These are phyloP conservation scores for Drosophila meridionalis DNA, from an alignment of 2,888 invertebrate genomes.

Conservation along the genomic window DNA sequence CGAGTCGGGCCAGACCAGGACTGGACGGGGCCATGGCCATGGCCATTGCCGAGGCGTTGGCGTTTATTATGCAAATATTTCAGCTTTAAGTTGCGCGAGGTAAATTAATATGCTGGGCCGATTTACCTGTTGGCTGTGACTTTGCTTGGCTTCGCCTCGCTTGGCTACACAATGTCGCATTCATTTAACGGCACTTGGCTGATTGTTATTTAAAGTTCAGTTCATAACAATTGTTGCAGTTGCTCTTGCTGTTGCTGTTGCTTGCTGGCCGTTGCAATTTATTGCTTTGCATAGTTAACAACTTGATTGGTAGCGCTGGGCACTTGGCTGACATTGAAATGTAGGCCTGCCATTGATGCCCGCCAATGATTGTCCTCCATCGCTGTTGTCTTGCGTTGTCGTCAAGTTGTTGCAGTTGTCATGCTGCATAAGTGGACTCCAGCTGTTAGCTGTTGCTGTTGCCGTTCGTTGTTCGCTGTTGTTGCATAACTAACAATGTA, in stretches of 20 bases:
- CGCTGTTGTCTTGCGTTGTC: conserved; percentile 43
- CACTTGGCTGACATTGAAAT: conserved; percentile 78
- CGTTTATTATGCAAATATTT: conserved; percentile 79
- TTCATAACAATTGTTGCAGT: conserved; percentile 72
- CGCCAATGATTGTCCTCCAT: conserved; percentile 76
- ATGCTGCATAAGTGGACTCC: conserved; percentile 74
- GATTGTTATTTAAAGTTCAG: conserved; percentile 79
- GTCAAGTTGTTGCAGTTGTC: conserved; percentile 66
- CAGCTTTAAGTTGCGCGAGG: conserved; percentile 65
- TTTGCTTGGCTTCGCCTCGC: conserved; percentile 38
- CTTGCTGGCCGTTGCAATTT: conserved; percentile 55
- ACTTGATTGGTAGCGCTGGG: conserved; percentile 77
- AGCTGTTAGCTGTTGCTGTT: conserved; percentile 54
- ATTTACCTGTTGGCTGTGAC: conserved; percentile 43
- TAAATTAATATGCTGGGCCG: conserved; percentile 70
- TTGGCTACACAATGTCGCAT: conserved; percentile 72
- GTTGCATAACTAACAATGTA: conserved; percentile 79
- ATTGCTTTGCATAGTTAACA: conserved; percentile 77
- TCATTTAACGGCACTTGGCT: conserved; percentile 79
- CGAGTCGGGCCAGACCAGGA: background rate
- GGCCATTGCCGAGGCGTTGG: conserved; percentile 64
- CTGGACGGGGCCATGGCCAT: conserved; percentile 18
- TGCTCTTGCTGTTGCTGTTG: conserved; percentile 35
- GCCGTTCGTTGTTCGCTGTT: conserved; percentile 27
- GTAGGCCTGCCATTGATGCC: conserved; percentile 79